Evolutionary conservation across 2,797 vertebrate species (phyloP), one percentile per base, ranked within the genome.

Genomic region (Galaxias olidus): DNA sequence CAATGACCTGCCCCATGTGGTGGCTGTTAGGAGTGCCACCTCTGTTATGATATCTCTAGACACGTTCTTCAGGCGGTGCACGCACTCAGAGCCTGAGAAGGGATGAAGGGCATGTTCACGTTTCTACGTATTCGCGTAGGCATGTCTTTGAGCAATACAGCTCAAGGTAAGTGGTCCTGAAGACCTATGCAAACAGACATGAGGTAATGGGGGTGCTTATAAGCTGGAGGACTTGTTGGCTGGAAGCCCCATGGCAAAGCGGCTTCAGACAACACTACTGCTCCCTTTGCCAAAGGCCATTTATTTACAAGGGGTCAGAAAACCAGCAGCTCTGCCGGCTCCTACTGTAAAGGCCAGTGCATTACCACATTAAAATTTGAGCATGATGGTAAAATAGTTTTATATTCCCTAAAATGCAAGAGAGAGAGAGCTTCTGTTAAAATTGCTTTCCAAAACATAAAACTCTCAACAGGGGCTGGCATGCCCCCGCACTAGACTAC

Each of bases 171-270:
- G 55, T 42, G 76, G 82, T 61, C 74, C 76, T 14, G 55, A 69
- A 77, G 79, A 78, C 74, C 77, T 82, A 66, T 78, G 78, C 74
- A 78, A 79, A 74, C 83, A 89, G 87, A 88, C 88, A 79, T 91
- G 84, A 90, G 86, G 87, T 90, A 87, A 91, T 89, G n/a, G 74
- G 46, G 61, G 65, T 59, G 64, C 76, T 81, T 80, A 81, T 86
- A 77, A 81, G 47, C 57, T 11, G 73, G 84, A 77, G 75, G 77
- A 86, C 78, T 70, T 61, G 70, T 76, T 76, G 72, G 83, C 78
- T 54, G 63, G 78, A 81, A 76, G 78, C 71, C 68, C 66, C 13
- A 59, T n/a, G 71, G 73, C 67, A 72, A 71, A 46, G 18, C 49
- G 19, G 18, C 72, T 77, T 74, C 77, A 69, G 73, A 79, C 82